Evolutionary conservation across 1,140 invertebrate species (phyloP), one percentile per base, ranked within the genome.

Genomic region (Drosophila murphyi): DNA sequence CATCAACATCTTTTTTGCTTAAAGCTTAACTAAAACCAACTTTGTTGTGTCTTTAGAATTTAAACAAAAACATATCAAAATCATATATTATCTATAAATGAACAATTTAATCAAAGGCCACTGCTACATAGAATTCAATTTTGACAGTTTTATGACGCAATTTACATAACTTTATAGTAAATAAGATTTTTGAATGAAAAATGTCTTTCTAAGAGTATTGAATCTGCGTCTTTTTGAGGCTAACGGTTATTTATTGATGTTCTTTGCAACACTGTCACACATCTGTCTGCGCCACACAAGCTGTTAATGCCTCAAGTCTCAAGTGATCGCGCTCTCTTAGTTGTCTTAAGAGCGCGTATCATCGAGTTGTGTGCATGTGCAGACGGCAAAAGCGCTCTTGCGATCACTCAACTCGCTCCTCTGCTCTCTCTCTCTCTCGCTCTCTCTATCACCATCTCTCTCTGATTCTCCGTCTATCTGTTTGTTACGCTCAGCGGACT

Each of bases 361-460:
- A 52, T n/a, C 34, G 29, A n/a, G 28, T 47, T 29, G 37, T 32
- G 78, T 78, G 75, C 71, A 67, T 70, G 78, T 75, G 71, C 75
- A 72, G 56, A 75, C 82, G 78, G 78, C 60, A 56, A 55, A 54
- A 45, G 12, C 4, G 39, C 55, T 68, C 76, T 75, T 75, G 74
- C 35, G 43, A 48, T 54, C 61, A 29, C 43, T n/a, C n/a, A 10
- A 48, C 1, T 43, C 4, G 39, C 39, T 20, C 37, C 37, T 39
- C 37, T 0, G 8, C 63, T 48, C 71, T 55, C 51, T 52, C 51
- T 52, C 48, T n/a, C 35, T 35, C 55, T 52, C 54, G 47, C 51
- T 52, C 48, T n/a, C 35, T 35, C 55, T 52, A 48, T n/a, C 39
- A 45, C 50, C 6, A 47, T 5, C 41, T 61, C 51, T 48, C 55